phyloP scores from a whole-genome alignment of 2,797 vertebrate species.

The Scomberomorus guttatus region DNA sequence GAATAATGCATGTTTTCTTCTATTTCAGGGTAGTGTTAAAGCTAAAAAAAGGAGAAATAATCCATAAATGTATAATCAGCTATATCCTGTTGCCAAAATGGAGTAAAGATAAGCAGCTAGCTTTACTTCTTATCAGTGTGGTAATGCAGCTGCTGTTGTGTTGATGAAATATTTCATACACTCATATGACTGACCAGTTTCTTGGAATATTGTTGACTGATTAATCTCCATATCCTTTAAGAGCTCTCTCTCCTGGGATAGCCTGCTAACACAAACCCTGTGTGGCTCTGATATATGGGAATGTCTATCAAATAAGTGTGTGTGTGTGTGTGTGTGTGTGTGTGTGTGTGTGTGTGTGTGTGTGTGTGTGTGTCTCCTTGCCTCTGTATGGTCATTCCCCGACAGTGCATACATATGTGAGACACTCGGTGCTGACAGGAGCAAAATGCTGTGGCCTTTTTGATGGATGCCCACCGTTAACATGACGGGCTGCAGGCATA shows the following conservation, averaged over 20 bases:
- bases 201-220: conserved; percentile 17
- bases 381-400: not conserved
- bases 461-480: conserved; percentile 69
- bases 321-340: not conserved
- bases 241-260: conserved; percentile 35
- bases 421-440: conserved; percentile 63
- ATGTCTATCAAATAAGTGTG: conserved; percentile 12
- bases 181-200: conserved; percentile 1
- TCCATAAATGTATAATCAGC: not conserved
- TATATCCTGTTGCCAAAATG: not conserved
- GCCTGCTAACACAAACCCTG: conserved; percentile 24
- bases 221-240: conserved; percentile 61
- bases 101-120: not conserved
- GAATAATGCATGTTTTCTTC: conserved; percentile 13
- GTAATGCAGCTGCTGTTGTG: not conserved
- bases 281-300: conserved; percentile 52
- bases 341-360: not conserved
- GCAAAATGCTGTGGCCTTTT: conserved; percentile 50
- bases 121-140: conserved; percentile 2
- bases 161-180: conserved; percentile 27
- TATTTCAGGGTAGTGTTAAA: not conserved
- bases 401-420: conserved; percentile 21
- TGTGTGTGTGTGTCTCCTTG: not conserved
- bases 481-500: conserved; percentile 56
- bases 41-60: not conserved